These are phyloP conservation scores for Diplazon laetatorius DNA, from an alignment of 2,888 invertebrate species.

Conservation along the genomic window DNA sequence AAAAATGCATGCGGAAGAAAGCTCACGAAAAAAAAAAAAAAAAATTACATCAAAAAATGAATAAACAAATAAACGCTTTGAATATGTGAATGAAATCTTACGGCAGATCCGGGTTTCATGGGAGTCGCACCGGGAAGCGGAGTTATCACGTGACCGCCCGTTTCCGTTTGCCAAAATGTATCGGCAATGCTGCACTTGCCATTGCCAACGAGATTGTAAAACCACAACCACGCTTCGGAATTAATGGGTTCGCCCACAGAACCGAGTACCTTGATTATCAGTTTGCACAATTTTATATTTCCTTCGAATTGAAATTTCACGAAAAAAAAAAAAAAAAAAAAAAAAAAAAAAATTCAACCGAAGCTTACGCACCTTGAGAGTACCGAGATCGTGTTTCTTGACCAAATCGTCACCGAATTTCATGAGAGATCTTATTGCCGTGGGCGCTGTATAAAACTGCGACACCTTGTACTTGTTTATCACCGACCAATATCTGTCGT, in stretches of 20 bases:
- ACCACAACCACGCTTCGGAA: slow-evolving; percentile 99
- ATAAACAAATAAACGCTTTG: slow-evolving; percentile 89
- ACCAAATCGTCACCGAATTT: slow-evolving; percentile 95
- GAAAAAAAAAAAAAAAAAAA: too few relatives aligned
- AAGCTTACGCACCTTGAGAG: slow-evolving; percentile 82
- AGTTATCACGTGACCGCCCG: slow-evolving; percentile 98
- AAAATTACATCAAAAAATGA: slow-evolving; percentile 65
- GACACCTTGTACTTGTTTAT: slow-evolving; percentile 96
- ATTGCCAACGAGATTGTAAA: slow-evolving; percentile 92
- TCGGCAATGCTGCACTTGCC: slow-evolving; percentile 96
- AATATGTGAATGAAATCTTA: slow-evolving; percentile 83
- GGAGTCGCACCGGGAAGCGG: slow-evolving; percentile 98
- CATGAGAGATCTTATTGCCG: slow-evolving; percentile 97
- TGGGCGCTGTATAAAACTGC: slow-evolving; percentile 99
- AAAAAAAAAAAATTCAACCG: slow-evolving; percentile 50
- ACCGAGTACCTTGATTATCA: slow-evolving; percentile 90
- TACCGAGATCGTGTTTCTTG: slow-evolving; percentile 83
- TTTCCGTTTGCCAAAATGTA: slow-evolving; percentile 99
- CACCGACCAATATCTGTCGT: slow-evolving; percentile 96
- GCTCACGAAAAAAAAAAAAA: slow-evolving; percentile 7
- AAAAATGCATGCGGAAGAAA: too few relatives aligned
- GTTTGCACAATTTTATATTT: not conserved
- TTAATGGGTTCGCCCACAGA: slow-evolving; percentile 99
- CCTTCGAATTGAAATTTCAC: not conserved
- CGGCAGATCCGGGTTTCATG: slow-evolving; percentile 99